Evolutionary conservation across 2,797 vertebrate species (phyloP), one percentile per base, ranked within the genome.

Genomic region (Okamejei kenojei): DNA sequence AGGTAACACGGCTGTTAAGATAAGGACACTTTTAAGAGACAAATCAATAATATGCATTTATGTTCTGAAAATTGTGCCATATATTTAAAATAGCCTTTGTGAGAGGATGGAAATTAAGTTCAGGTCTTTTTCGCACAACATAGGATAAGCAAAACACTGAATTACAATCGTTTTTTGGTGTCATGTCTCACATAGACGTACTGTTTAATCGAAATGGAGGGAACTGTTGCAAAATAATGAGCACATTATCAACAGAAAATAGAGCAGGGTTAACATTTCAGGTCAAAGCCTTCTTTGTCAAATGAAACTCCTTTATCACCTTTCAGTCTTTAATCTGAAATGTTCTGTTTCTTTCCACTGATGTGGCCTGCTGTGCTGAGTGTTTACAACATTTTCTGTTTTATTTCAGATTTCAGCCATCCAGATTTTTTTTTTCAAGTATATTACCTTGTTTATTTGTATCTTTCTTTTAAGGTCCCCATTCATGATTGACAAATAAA

Each of bases 81-180:
- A 54, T 88, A 65, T 88, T 68, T 84, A 11, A 68, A 35, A 88
- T 88, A 63, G 26, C 10, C 71, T 76, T 92, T 54, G 38, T 13
- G 35, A 11, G 23, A 74, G 90, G 71, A 45, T 1, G 90, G 90
- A 10, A 92, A 76, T 74, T 76, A 92, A 92, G 54, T 29, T 76
- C 90, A 92, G 73, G 15, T 38, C 35, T 17, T n/a, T 88, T 88
- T 35, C 9, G 29, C 23, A n/a, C 82, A 86, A 19, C n/a, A 88
- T 88, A 10, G 84, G 65, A 88, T 88, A n/a, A 88, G 63, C n/a
- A 88, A 88, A 35, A 15, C 61, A 88, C n/a, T 86, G 61, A 65
- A 17, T 35, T n/a, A 88, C 13, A 68, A 68, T 35, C 1, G 21
- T 68, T 13, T 65, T 88, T 88, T 68, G 32, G 61, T 68, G n/a